These are phyloP conservation scores for Periophthalmus modestus DNA, from an alignment of 2,113 vertebrate species.

Conservation along the genomic window DNA sequence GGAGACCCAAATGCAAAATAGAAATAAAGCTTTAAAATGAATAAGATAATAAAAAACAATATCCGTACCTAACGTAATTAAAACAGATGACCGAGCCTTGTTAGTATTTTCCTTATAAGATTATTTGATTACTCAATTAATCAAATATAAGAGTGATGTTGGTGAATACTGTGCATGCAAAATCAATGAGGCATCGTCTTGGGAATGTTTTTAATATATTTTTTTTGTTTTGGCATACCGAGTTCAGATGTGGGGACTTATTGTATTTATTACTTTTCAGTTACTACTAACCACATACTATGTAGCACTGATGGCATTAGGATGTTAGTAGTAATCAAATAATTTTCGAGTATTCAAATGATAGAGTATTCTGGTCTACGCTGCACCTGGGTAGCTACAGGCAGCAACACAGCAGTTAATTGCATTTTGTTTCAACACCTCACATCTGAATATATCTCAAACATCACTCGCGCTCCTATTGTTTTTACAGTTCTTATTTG, in stretches of 20 bases:
- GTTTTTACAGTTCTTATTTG: neutral
- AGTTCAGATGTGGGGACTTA: neutral
- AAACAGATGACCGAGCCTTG: neutral
- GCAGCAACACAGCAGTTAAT: neutral
- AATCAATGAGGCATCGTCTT: neutral
- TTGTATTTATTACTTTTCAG: too few species aligned
- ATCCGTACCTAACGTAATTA: neutral
- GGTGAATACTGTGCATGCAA: neutral
- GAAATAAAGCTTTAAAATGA: neutral
- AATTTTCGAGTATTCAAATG: too few species aligned
- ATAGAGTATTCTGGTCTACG: too few species aligned
- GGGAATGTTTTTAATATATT: neutral
- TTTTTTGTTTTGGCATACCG: neutral
- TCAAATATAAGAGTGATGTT: constrained; percentile 2
- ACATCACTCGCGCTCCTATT: constrained; percentile 1
- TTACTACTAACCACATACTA: too few species aligned
- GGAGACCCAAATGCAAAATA: neutral
- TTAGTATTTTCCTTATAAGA: neutral
- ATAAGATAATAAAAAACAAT: neutral
- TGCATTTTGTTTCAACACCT: neutral
- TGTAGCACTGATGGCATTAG: too few species aligned
- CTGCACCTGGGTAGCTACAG: too few species aligned
- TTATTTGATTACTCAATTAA: neutral
- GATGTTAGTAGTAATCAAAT: too few species aligned
- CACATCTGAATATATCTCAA: neutral